These are phyloP conservation scores for Psephotus haematonotus DNA, from an alignment of 2,113 vertebrate genomes.

Conservation along the genomic window DNA sequence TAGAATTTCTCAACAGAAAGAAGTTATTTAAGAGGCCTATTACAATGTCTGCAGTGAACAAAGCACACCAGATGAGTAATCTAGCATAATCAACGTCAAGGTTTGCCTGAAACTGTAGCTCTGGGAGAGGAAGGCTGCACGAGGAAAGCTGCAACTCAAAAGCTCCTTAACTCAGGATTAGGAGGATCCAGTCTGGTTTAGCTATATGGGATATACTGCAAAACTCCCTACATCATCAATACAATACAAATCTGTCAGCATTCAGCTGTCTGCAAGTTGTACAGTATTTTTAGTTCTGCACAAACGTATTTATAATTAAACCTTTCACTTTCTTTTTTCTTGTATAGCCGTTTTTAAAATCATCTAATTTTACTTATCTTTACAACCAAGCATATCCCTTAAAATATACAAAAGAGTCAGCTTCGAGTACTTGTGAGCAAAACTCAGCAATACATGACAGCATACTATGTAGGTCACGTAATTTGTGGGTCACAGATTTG, in stretches of 20 bases:
- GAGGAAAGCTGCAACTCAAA: not conserved
- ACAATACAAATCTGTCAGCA: not conserved
- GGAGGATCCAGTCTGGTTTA: not conserved
- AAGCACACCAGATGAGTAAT: not conserved
- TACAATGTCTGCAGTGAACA: not conserved
- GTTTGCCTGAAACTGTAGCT: not conserved
- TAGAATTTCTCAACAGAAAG: not conserved
- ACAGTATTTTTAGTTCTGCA: not conserved
- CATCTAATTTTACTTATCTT: not conserved
- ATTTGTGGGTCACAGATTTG: not conserved
- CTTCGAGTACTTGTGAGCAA: not conserved
- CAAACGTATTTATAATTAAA: not conserved
- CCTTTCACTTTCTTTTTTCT: not conserved
- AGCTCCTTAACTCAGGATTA: not conserved
- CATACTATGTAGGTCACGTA: not conserved
- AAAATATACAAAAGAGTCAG: not conserved
- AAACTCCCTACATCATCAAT: not conserved
- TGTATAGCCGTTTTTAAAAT: not conserved
- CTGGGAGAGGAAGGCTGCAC: not conserved
- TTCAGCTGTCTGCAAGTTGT: not conserved
- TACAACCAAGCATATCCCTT: not conserved
- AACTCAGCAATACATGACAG: not conserved
- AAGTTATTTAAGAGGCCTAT: not conserved
- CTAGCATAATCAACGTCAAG: not conserved
- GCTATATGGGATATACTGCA: fast-evolving